Percentiles rank a stretch among this genome's conserved stretches.
These are phyloP conservation scores for Bilobella aurantiaca DNA, from an alignment of 1,140 invertebrate species.

Conservation along the genomic window DNA sequence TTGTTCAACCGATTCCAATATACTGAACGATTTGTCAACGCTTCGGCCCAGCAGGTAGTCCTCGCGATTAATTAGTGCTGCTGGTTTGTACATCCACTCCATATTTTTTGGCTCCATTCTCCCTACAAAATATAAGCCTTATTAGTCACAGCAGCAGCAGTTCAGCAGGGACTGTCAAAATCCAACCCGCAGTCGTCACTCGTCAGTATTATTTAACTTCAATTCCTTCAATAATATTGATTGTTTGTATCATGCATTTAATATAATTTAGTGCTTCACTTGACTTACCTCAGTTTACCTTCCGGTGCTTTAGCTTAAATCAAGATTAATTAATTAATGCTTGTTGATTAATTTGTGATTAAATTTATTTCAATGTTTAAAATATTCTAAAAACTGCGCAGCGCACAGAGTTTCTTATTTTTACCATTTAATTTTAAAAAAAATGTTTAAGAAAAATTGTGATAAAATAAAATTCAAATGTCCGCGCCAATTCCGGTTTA, in stretches of 20 bases:
- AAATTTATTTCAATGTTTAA: too few relatives aligned
- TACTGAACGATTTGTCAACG: constrained; percentile 74
- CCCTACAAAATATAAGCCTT: neutral
- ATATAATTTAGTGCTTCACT: neutral
- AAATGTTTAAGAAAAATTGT: too few relatives aligned
- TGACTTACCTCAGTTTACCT: neutral
- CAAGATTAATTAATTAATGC: neutral
- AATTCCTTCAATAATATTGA: neutral
- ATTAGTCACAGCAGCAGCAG: neutral
- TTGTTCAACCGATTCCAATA: constrained; percentile 52
- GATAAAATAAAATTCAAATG: too few relatives aligned
- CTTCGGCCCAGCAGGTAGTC: constrained; percentile 80
- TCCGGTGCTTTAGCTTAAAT: neutral
- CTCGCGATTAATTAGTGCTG: constrained; percentile 62
- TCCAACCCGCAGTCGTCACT: neutral
- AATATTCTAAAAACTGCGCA: too few relatives aligned
- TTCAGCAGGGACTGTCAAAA: neutral
- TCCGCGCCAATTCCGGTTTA: too few relatives aligned
- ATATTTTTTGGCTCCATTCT: constrained; percentile 38
- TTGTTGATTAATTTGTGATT: too few relatives aligned
- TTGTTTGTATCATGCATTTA: neutral
- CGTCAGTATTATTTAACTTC: neutral
- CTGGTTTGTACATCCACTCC: constrained; percentile 88
- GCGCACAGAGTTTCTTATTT: too few relatives aligned
- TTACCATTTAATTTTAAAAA: too few relatives aligned